Evolutionary conservation across 2,113 vertebrate species (phyloP), one percentile per base, ranked within the genome.

Genomic region (Anolis carolinensis): DNA sequence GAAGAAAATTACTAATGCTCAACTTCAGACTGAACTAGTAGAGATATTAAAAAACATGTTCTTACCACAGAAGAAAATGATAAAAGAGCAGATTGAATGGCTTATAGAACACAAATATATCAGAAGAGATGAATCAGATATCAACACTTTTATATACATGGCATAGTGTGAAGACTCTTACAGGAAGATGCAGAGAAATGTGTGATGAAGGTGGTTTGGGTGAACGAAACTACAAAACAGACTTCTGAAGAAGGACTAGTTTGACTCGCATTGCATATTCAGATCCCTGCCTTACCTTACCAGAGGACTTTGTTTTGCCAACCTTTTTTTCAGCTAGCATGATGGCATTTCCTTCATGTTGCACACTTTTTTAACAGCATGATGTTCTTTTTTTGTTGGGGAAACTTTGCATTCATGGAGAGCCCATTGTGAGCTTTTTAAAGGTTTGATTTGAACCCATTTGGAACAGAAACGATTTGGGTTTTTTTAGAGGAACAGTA

Each of bases 1-100:
- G 91, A 99, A 99, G 97, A 99, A 99, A 96, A 99, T 99, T 95
- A 99, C 98, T 92, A 99, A 99, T 83, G 98, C 99, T 88, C 99
- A 99, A 94, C 98, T 99, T 93, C 99, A 99, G 96, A 99, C 99
- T 73, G 99, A 99, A 97, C 97, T 99, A 94, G 99, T 99, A 96
- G 99, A 99, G 97, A 99, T 99, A 97, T 96, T 99, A 93, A 99
- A 99, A 97, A 99, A 99, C 94, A 99, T 99, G 99, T 99, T 99
- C 96, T 98, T 99, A 95, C 99, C 99, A 87, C 99, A 99, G 95
- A 99, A 99, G 97, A 99, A 99, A 97, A 99, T 99, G 98, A 99
- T 99, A 96, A 99, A 99, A 96, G 98, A 99, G 95, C 99, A 99
- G 96, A 99, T 99, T 1, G 98, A 99, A 93, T 99, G 99, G 98